Percentiles rank a stretch among this genome's conserved stretches.
Conservation (phyloP, 2,113 vertebrate species). For the Mirounga angustirostris region DNA sequence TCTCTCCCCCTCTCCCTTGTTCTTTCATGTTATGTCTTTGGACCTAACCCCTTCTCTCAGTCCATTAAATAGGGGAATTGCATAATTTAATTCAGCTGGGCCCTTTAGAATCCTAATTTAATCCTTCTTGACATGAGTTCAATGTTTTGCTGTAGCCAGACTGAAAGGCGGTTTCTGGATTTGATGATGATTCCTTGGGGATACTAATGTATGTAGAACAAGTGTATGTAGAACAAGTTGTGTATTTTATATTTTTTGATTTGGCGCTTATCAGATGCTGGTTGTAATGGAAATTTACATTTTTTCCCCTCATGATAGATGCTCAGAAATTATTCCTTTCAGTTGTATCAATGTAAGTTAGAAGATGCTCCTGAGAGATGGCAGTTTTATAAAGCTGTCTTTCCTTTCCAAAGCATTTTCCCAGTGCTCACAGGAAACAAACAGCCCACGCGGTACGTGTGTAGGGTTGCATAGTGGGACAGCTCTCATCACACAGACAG, state of each 20-base stretch:
- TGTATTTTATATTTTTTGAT: background rate
- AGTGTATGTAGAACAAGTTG: rapidly evolving
- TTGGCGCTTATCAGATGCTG: background rate
- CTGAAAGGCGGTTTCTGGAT: background rate
- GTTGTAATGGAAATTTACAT: background rate
- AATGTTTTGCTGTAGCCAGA: background rate
- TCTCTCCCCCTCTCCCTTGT: background rate
- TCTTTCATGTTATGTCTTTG: background rate
- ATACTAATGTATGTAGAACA: background rate
- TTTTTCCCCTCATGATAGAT: background rate
- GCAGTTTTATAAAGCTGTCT: rapidly evolving
- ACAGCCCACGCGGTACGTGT: rapidly evolving
- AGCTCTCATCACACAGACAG: rapidly evolving
- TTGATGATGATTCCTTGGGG: background rate
- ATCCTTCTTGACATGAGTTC: background rate
- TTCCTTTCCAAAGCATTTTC: background rate
- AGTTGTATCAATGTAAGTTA: rapidly evolving
- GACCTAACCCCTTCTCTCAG: background rate
- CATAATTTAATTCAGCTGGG: background rate
- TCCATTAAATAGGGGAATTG: background rate
- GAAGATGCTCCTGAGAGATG: background rate
- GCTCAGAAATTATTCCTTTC: background rate
- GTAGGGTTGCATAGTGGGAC: rapidly evolving
- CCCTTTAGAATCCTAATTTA: background rate
- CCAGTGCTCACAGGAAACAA: background rate